phyloP scores from a whole-genome alignment of 2,797 vertebrate species.

The Chelonia mydas region DNA sequence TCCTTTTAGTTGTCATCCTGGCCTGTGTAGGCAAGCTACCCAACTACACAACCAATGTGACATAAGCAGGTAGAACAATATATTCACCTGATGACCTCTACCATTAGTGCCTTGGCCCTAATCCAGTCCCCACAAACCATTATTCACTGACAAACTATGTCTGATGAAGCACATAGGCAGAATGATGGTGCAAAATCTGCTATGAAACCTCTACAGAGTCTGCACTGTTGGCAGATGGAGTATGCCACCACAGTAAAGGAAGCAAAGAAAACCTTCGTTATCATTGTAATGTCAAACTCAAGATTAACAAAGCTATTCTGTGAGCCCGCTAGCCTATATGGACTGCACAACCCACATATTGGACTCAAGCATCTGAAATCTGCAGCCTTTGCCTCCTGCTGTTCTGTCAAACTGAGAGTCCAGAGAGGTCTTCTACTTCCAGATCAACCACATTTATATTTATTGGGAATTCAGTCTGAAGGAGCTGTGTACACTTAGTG shows the following conservation, averaged over 20 bases:
- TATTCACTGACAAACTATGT: background rate
- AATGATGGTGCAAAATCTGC: background rate
- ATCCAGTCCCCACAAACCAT: background rate
- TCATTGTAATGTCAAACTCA: background rate
- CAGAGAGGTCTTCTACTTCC: background rate
- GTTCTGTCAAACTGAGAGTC: background rate
- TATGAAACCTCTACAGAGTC: background rate
- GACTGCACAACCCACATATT: background rate
- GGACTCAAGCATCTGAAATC: background rate
- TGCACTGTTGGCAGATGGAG: background rate
- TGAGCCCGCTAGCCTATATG: background rate
- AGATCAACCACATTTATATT: background rate
- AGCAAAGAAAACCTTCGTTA: background rate
- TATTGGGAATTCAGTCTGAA: background rate
- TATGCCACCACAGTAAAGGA: background rate
- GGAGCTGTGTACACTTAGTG: background rate
- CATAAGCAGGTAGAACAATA: background rate
- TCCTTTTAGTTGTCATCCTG: background rate
- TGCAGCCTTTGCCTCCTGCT: no score
- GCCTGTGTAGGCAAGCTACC: background rate
- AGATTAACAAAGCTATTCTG: background rate
- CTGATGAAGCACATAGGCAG: background rate
- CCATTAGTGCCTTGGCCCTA: background rate
- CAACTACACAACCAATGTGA: background rate
- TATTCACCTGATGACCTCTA: background rate